Evolutionary conservation across 2,797 vertebrate genomes (phyloP).

Genomic region (Sarcophilus harrisii): DNA sequence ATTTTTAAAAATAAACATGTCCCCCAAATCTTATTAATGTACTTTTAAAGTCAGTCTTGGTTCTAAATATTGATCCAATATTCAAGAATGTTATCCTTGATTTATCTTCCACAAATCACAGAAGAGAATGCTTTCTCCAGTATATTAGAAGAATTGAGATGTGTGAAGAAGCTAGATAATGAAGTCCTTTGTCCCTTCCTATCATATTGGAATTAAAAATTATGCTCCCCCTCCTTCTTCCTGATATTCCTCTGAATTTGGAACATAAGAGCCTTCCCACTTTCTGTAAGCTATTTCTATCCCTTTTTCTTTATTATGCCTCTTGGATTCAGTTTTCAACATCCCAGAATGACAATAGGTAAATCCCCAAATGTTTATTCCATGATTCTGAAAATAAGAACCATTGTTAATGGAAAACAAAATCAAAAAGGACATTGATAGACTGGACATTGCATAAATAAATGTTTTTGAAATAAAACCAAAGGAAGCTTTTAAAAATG

Average conservation of each 20-base stretch:
- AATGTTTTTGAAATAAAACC: constrained; percentile 48
- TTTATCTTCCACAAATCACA: not conserved
- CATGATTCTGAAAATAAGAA: not conserved
- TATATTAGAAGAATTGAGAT: not conserved
- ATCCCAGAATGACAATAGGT: not conserved
- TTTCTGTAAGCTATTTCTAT: not conserved
- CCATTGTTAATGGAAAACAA: constrained; percentile 16
- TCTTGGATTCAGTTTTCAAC: not conserved
- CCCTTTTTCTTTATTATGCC: not conserved
- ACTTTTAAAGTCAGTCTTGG: not conserved
- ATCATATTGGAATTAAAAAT: not conserved
- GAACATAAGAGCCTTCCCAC: not conserved
- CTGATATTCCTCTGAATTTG: not conserved
- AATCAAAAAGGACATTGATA: constrained; percentile 15
- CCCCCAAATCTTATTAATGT: not conserved
- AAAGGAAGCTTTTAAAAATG: constrained; percentile 71
- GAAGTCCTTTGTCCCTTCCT: not conserved
- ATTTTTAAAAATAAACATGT: constrained; percentile 13
- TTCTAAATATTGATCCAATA: not conserved
- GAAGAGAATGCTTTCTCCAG: constrained; percentile 24
- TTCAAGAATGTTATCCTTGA: not conserved
- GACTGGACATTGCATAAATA: constrained; percentile 62
- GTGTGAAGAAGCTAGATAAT: not conserved
- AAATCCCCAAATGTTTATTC: not conserved
- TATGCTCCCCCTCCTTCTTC: not conserved